Evolutionary conservation across 2,888 invertebrate species (phyloP), one percentile per base, ranked within the genome.

Genomic region (Zaprionus bogoriensis): DNA sequence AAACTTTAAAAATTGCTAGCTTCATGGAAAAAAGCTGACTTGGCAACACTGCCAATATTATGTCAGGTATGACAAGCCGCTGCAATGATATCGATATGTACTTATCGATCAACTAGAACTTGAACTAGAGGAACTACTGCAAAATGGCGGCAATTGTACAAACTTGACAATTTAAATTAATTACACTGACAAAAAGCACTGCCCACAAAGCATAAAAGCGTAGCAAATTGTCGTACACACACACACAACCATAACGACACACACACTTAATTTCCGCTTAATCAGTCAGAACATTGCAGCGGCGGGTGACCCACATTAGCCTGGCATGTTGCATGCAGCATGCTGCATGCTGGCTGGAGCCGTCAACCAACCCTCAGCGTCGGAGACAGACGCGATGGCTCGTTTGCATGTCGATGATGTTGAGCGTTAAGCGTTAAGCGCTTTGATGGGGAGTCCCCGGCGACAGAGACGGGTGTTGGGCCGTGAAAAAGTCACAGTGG

Each of bases 351-450:
- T 51, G 61, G 39, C 77, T 82, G 71, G 66, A 81, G 50, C 59
- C 44, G 50, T n/a, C n/a, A n/a, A 55, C 51, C 62, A 54, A 51
- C 38, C 60, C 53, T 45, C 47, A 46, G 57, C 64, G 39, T 32
- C 44, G 46, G 28, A 57, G 66, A 70, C 74, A 85, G 77, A 77
- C 69, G 65, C 61, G 63, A 73, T 74, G 86, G 78, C 87, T 87
- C 89, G 88, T 88, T 88, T 89, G 88, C 88, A 80, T 88, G 78
- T 65, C 61, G 74, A 73, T 52, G 74, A 74, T 52, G 59, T 77
- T 77, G 71, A 74, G 83, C 86, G 78, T 82, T 73, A 76, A 74
- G 81, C 85, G 81, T 80, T 71, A 76, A 79, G 68, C 76, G 75
- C 87, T 89, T 88, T 88, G 88, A 88, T 86, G 69, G 77, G 45